Evolutionary conservation across 1,140 invertebrate genomes (phyloP).

Genomic region (Tetramorium parvispinum): DNA sequence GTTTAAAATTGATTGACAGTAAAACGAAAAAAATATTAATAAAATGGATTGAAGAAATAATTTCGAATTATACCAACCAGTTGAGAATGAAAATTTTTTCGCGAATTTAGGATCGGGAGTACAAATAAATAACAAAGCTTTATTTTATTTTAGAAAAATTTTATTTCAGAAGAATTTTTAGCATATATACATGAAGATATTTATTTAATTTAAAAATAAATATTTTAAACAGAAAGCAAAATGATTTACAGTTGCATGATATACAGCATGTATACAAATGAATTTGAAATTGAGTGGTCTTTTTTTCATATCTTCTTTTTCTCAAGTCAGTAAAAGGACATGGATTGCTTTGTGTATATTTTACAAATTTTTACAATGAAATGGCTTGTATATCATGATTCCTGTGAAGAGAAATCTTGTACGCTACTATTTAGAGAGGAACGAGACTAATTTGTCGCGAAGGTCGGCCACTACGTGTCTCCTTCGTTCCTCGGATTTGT

Average conservation of each 20-base stretch:
- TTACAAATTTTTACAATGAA: slow-evolving; percentile 13
- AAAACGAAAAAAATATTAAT: background rate
- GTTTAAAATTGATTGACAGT: background rate
- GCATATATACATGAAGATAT: background rate
- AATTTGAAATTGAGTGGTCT: background rate
- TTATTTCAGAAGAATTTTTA: background rate
- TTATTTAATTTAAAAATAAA: background rate
- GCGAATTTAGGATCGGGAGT: background rate
- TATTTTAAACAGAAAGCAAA: background rate
- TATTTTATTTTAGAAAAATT: background rate
- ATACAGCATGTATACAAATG: too few species aligned
- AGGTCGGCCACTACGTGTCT: slow-evolving; percentile 28
- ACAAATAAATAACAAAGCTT: background rate
- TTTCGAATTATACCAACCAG: background rate
- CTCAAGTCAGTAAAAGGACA: background rate
- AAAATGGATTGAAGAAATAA: background rate
- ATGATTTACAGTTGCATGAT: too few species aligned
- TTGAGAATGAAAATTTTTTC: background rate
- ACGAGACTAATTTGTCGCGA: slow-evolving; percentile 70
- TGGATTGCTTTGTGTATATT: background rate
- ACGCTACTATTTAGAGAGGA: slow-evolving; percentile 56
- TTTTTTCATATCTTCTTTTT: background rate
- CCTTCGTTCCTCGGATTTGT: slow-evolving; percentile 43
- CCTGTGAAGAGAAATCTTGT: slow-evolving; percentile 48
- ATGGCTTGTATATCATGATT: slow-evolving; percentile 5